A percentile compares a stretch with the other conserved stretches of the same genome.
These are phyloP conservation scores for Butorides virescens DNA, from an alignment of 2,113 vertebrate genomes.

Conservation along the genomic window DNA sequence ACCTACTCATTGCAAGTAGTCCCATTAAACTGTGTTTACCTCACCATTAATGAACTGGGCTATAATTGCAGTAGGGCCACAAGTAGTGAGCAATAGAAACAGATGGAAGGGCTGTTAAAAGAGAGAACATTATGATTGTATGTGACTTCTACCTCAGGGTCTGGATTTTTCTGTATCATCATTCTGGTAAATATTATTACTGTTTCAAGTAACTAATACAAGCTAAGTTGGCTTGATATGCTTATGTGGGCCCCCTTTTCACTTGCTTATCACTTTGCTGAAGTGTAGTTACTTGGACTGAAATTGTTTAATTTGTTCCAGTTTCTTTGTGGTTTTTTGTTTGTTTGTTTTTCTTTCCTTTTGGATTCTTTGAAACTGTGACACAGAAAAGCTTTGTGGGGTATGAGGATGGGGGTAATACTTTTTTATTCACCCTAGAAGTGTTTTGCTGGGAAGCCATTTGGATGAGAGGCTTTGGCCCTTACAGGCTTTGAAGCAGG, in stretches of 20 bases:
- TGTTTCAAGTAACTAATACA: background rate
- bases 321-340: background rate
- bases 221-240: background rate
- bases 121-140: background rate
- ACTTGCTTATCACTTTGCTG: background rate
- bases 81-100: constrained; percentile 14
- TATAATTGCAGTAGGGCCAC: background rate
- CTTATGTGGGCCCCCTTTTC: background rate
- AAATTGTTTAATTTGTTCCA: background rate
- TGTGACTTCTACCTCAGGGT: background rate
- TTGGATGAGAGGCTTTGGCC: background rate
- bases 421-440: background rate
- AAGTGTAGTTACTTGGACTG: background rate
- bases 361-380: background rate
- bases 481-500: background rate
- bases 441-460: background rate
- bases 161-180: background rate
- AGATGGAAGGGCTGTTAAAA: background rate
- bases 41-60: constrained; percentile 1
- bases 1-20: background rate
- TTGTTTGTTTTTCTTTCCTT: background rate
- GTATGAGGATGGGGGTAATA: background rate
- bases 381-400: background rate
- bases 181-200: background rate
- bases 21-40: constrained; percentile 28